These are phyloP conservation scores for Quadriops clusia DNA, from an alignment of 2,888 invertebrate species.

Conservation along the genomic window DNA sequence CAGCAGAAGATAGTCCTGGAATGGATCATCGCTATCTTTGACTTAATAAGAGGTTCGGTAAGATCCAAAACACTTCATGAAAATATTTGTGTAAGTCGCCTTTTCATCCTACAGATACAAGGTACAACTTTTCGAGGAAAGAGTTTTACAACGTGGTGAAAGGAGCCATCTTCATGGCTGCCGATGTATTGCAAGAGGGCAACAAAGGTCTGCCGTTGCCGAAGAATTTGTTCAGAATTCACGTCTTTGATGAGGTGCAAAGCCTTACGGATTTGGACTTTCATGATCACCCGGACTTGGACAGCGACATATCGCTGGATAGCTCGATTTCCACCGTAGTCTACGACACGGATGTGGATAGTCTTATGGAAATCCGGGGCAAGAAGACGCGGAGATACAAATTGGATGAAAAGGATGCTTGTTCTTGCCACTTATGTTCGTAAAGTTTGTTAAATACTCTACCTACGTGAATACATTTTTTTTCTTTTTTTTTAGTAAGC, in stretches of 20 bases:
- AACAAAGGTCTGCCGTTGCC: constrained; percentile 23
- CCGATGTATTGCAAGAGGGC: constrained; percentile 27
- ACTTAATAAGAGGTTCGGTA: constrained; percentile 28
- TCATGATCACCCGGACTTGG: too few relatives aligned
- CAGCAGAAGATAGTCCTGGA: constrained; percentile 30
- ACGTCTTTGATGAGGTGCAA: too few relatives aligned
- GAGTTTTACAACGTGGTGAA: constrained; percentile 28
- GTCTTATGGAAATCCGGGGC: background rate
- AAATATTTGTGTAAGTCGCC: background rate
- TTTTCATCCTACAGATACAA: constrained; percentile 21
- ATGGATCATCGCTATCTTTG: constrained; percentile 31
- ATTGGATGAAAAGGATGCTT: too few relatives aligned
- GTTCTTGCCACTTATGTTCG: too few relatives aligned
- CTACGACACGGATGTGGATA: constrained; percentile 1
- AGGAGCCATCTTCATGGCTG: constrained; percentile 27
- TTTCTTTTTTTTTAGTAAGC: too few relatives aligned
- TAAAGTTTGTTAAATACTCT: too few relatives aligned
- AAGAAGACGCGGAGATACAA: too few relatives aligned
- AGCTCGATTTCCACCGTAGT: background rate
- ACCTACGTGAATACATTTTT: too few relatives aligned
- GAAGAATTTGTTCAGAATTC: constrained; percentile 23
- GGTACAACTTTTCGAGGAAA: constrained; percentile 24
- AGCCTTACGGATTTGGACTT: too few relatives aligned
- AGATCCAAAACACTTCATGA: constrained; percentile 3
- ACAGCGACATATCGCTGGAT: too few relatives aligned